These are phyloP conservation scores for Geophilus truncorum DNA, from an alignment of 2,888 invertebrate genomes.

Conservation along the genomic window DNA sequence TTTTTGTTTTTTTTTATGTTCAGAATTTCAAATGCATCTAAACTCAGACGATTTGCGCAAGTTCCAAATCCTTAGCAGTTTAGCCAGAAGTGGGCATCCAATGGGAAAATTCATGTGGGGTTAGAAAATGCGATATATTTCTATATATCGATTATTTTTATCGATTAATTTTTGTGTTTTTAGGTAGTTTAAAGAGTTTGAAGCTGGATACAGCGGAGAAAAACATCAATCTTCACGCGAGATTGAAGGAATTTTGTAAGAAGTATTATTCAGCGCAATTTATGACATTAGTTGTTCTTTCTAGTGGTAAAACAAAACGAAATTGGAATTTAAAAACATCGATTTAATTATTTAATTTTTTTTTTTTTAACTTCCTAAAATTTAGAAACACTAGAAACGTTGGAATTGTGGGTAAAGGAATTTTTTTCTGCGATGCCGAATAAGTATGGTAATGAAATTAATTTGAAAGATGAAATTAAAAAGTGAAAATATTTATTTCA, in stretches of 20 bases:
- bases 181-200: constrained; percentile 46
- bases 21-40: constrained; percentile 75
- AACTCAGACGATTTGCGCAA: constrained; percentile 69
- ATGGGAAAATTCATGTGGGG: constrained; percentile 76
- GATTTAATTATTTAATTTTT: constrained; percentile 33
- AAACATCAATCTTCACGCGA: constrained; percentile 56
- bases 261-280: constrained; percentile 78
- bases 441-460: constrained; percentile 50
- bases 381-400: constrained; percentile 52
- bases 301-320: neutral
- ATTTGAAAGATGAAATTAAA: neutral
- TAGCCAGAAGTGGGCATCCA: constrained; percentile 64
- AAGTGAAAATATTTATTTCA: constrained; percentile 20
- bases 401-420: constrained; percentile 61
- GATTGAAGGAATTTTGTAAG: constrained; percentile 67
- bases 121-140: constrained; percentile 50
- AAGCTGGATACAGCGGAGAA: constrained; percentile 42
- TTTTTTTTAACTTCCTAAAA: too few species aligned
- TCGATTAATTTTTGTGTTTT: neutral
- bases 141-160: neutral
- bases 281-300: constrained; percentile 74
- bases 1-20: constrained; percentile 36
- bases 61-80: constrained; percentile 66
- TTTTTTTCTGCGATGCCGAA: constrained; percentile 65
- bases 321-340: neutral